Base-by-base conservation (phyloP, 2,113 vertebrate genomes). In the Rhynchomys soricoides region DNA sequence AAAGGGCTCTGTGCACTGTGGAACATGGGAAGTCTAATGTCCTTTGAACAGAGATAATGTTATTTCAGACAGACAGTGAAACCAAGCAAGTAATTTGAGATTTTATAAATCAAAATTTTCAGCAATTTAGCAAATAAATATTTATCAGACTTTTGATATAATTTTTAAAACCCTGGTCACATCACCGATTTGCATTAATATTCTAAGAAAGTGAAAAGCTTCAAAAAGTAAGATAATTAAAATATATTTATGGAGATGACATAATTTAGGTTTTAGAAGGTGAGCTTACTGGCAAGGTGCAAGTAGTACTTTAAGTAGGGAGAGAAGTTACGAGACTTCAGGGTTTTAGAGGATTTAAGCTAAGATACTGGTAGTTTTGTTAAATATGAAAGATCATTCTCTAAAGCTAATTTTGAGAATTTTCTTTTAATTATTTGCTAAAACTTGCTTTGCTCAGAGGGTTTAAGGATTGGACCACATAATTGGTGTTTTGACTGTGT, bases 11-110 rank as follows among this genome's bases (percentile, higher is more conserved):
- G 11, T 37, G 4, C 24, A 89, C 50, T 86, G 37, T 92, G 68
- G 77, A 96, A 97, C 90, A 82, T 89, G 48, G 95, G 40, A 73
- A 3, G 16, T 57, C 48, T 86, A 93, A 88, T 68, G 37, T 62
- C 89, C 78, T 95, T 75, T 91, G 29, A 94, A 52, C 16, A 81
- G 4, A 82, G 43, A 70, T 22, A 89, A 19, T 93, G 16, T n/a
- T 57, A 55, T 89, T 78, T 78, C 11, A 90, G 68, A 31, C 24
- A 92, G 16, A 64, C 34, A 5, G 0, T 68, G n/a, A 87, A 87
- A 26, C 3, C 68, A 2, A 86, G 22, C 26, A 90, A 92, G 75
- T 70, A 71, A 90, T 68, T 55, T 74, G 13, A 74, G 31, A 66
- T 64, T 73, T 55, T 34, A 0, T 68, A 43, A 89, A 48, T 70